Evolutionary conservation across 2,888 invertebrate genomes (phyloP), one percentile per base, ranked within the genome.

Genomic region (Ophion slaviceki): DNA sequence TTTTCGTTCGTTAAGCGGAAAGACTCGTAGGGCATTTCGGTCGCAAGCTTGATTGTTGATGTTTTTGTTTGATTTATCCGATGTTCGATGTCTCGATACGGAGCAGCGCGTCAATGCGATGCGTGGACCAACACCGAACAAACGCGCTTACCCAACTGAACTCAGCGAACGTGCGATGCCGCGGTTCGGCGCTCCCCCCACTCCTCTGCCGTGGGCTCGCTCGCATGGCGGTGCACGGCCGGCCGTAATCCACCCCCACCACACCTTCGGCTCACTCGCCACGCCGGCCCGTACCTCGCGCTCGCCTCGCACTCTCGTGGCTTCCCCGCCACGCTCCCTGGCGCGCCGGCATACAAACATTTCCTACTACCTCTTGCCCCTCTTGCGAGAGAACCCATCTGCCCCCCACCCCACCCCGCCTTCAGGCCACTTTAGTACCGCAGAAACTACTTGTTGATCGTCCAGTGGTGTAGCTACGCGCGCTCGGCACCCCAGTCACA

Each of bases 121-220:
- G 75, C 72, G 78, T 78, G 83, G 86, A 87, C 64, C 82, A 36
- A 89, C 88, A 75, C 86, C 87, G 87, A 83, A 86, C 88, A 86
- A 90, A 90, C 89, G 90, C 90, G 88, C 87, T 87, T 90, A 87
- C 81, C 86, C 89, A 86, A 90, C 90, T 90, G 90, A 90, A 88
- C 87, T 87, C 85, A 80, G 83, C 71, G 88, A 78, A 89, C 88
- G 89, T 87, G 88, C 88, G 87, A 87, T 85, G 85, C 89, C 87
- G 67, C 72, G 83, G 77, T 78, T 20, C 45, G 28, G 47, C 45
- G 53, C 45, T 36, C 64, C 40, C 78, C 59, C 61, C 36, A 14
- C 76, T 24, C 66, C 59, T 45, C 57, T 14, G 14, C 64, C 11
- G 4, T 24, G n/a, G 3, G n/a, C n/a, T 84, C 87, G 80, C 64